A percentile compares a stretch with the other conserved stretches of the same genome.
Evolutionary conservation across 2,797 vertebrate species (phyloP).

Genomic region (Mastacembelus armatus): DNA sequence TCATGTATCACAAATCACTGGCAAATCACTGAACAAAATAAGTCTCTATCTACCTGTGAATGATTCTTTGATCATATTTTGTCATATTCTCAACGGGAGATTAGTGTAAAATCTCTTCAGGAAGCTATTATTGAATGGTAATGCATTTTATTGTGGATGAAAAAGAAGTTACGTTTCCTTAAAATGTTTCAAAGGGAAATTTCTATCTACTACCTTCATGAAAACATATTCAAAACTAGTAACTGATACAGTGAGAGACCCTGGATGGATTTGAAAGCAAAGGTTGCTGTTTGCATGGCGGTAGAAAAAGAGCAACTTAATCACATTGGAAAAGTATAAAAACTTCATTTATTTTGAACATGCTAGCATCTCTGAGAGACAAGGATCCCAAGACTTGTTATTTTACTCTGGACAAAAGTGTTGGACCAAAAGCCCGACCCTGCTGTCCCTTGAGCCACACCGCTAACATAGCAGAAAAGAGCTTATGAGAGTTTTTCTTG

Average conservation of each 20-base stretch:
- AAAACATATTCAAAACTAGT: background rate
- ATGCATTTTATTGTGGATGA: background rate
- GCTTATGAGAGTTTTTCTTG: background rate
- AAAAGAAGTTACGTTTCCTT: background rate
- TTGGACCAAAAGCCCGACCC: background rate
- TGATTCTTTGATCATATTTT: slow-evolving; percentile 9
- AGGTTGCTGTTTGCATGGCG: no score
- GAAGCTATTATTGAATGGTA: background rate
- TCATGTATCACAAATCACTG: slow-evolving; percentile 1
- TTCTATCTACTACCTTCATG: background rate
- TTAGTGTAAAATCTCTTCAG: background rate
- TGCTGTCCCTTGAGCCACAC: no score
- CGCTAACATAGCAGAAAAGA: background rate
- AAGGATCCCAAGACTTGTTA: background rate
- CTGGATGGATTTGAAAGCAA: no score
- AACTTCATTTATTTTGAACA: background rate
- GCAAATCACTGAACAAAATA: slow-evolving; percentile 15
- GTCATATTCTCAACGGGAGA: background rate
- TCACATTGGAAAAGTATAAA: slow-evolving; percentile 2
- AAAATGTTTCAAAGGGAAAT: background rate
- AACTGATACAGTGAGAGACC: background rate
- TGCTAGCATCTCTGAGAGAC: background rate
- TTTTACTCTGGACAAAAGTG: background rate
- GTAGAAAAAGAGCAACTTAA: background rate
- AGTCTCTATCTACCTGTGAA: background rate